A percentile compares a stretch with the other conserved stretches of the same genome.
Conservation (phyloP, 1,140 invertebrate genomes). For the Conopomorpha cramerella region DNA sequence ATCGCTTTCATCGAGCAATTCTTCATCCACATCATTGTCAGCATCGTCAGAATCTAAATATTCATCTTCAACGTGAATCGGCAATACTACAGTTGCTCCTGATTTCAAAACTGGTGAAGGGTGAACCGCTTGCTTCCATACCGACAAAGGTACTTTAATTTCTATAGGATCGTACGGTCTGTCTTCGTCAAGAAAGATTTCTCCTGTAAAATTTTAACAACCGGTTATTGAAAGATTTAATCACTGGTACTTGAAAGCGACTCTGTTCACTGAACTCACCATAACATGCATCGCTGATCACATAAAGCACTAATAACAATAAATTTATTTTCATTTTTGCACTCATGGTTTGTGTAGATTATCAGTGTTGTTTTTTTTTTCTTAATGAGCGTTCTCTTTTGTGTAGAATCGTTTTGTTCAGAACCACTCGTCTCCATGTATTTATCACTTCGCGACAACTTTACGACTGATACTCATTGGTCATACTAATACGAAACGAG, state of each 20-base stretch:
- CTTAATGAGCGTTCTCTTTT: no score
- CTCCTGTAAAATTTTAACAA: conserved; percentile 20
- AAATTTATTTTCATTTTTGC: background rate
- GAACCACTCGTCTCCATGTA: conserved; percentile 31
- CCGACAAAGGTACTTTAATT: conserved; percentile 23
- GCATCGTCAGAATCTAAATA: conserved; percentile 10
- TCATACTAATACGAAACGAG: conserved; percentile 35
- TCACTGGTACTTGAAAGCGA: no score
- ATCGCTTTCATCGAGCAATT: no score
- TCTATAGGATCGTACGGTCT: conserved; percentile 27
- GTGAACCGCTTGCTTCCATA: conserved; percentile 35
- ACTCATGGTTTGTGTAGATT: background rate
- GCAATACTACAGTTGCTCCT: conserved; percentile 32
- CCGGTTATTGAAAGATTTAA: no score
- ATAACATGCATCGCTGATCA: background rate
- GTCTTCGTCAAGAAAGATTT: conserved; percentile 23
- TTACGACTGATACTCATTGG: no score
- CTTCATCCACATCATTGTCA: conserved; percentile 6
- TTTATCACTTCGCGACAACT: conserved; percentile 27
- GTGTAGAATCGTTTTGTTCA: no score
- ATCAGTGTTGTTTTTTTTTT: no score
- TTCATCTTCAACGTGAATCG: conserved; percentile 24
- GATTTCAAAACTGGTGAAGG: conserved; percentile 39
- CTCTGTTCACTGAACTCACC: no score
- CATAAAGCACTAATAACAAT: background rate